Evolutionary conservation across 2,113 vertebrate species (phyloP).

Genomic region (Lepus europaeus): DNA sequence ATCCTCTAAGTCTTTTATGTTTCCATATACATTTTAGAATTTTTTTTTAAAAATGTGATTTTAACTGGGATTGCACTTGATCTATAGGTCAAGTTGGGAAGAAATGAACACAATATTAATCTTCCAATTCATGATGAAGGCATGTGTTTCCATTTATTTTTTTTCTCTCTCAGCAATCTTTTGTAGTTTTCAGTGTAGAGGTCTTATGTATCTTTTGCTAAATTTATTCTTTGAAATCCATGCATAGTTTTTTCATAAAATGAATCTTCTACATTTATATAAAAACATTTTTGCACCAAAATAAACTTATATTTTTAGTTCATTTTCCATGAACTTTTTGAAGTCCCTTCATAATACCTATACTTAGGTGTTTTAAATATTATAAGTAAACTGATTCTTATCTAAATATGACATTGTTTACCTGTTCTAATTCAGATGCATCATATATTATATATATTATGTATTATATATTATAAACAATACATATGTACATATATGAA

Average conservation of each 20-base stretch:
- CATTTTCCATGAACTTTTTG: too few species aligned
- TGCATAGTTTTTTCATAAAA: too few species aligned
- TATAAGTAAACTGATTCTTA: not conserved
- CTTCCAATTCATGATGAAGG: not conserved
- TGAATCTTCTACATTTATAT: too few species aligned
- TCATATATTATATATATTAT: not conserved
- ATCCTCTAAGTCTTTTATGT: not conserved
- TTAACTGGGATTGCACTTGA: not conserved
- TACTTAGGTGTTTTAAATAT: not conserved
- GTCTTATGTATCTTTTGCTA: not conserved
- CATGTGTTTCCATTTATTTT: not conserved
- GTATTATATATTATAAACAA: not conserved
- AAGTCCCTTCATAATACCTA: not conserved
- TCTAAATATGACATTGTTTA: not conserved
- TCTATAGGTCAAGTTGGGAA: not conserved
- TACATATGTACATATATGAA: not conserved
- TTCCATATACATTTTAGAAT: not conserved
- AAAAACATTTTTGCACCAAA: too few species aligned
- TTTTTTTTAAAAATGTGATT: not conserved
- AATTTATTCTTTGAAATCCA: not conserved
- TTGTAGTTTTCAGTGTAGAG: not conserved
- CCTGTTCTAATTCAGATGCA: not conserved
- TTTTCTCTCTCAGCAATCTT: not conserved
- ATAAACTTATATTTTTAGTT: too few species aligned
- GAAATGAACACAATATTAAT: not conserved